A percentile compares a stretch with the other conserved stretches of the same genome.
phyloP scores from a whole-genome alignment of 2,113 vertebrate genomes.

The Macrotis lagotis region DNA sequence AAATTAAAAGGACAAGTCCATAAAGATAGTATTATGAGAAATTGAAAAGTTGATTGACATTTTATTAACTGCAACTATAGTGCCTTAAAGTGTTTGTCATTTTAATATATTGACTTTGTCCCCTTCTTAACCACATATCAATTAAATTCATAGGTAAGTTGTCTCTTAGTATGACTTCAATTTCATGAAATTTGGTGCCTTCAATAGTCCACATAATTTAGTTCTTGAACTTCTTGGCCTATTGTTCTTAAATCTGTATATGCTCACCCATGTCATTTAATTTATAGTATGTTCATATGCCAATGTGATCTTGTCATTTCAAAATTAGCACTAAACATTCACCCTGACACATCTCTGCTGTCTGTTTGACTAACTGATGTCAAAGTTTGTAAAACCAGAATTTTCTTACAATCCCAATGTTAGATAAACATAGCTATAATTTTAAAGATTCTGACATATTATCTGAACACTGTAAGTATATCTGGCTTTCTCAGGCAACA shows the following conservation, averaged over 20 bases:
- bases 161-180: conserved; percentile 10
- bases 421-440: conserved; percentile 46
- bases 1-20: not conserved
- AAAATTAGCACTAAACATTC: conserved; percentile 52
- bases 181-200: conserved; percentile 4
- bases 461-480: not conserved
- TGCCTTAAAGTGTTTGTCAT: not conserved
- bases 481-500: conserved; percentile 6
- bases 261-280: conserved; percentile 37
- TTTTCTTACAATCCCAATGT: conserved; percentile 45
- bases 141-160: not conserved
- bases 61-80: conserved; percentile 7
- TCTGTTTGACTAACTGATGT: conserved; percentile 47
- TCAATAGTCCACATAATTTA: not conserved
- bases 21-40: not conserved
- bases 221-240: conserved; percentile 22
- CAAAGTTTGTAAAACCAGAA: conserved; percentile 13
- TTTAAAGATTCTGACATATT: not conserved
- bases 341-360: conserved; percentile 45
- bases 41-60: not conserved
- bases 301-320: conserved; percentile 44
- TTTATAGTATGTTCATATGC: conserved; percentile 54
- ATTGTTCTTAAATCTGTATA: conserved; percentile 52
- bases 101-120: not conserved
- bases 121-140: not conserved